Base-by-base conservation (phyloP, 2,113 vertebrate species). In the Callochromis pleurospilus region DNA sequence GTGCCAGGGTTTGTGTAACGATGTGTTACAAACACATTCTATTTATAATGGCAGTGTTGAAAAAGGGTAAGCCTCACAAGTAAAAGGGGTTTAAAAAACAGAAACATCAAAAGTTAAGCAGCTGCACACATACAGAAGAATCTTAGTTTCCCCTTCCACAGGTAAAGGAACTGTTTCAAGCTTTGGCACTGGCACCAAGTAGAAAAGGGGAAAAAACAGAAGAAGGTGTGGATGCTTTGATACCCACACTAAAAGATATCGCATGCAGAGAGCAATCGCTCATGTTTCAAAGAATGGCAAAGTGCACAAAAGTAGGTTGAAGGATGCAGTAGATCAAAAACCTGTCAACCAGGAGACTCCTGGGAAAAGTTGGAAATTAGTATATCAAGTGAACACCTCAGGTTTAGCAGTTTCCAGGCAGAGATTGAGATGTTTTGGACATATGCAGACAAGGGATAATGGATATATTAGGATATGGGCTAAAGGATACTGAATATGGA, bases 311-410 rank as follows among this genome's bases (percentile, higher is more conserved):
- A 73, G 65, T 9, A 45, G n/a, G 65, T 24, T 40, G 62, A 8
- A 70, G 0, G 12, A 70, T 45, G 2, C 2, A 42, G 65, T 45
- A 6, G 4, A 45, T 45, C 21, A 45, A 42, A 70, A 4, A 21
- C 3, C 38, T 70, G 62, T 70, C 62, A 70, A 42, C n/a, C 65
- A 24, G 36, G 36, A 24, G 36, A 1, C 38, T 70, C 36, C n/a
- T 70, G n/a, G 65, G n/a, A 9, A 42, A 6, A 24, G n/a, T 70
- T 70, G 36, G 5, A 70, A 42, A 70, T 70, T 24, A 70, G 62
- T 40, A 70, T 42, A 42, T 70, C 1, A 42, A 40, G 36, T n/a
- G 36, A 36, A 42, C n/a, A 24, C 12, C 0, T 0, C n/a, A 42
- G 60, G 17, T 65, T 65, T 2, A 62, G 17, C 26, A 11, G 58